A percentile compares a stretch with the other conserved stretches of the same genome.
phyloP scores from a whole-genome alignment of 2,888 invertebrate genomes.

The Cantharis nigra region DNA sequence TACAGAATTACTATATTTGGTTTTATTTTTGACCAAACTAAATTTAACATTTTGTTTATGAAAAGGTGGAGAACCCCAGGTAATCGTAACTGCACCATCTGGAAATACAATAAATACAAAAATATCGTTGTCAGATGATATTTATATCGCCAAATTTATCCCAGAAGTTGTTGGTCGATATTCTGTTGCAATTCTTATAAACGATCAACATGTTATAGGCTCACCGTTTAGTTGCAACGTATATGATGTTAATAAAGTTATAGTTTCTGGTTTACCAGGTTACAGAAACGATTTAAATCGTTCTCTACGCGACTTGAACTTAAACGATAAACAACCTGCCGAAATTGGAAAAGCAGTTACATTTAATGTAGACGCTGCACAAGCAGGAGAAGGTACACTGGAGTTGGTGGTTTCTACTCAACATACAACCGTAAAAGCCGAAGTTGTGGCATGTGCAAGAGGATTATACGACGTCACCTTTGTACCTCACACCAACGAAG shows the following conservation, averaged over 20 bases:
- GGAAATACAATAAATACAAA: slow-evolving; percentile 78
- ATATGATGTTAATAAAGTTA: slow-evolving; percentile 85
- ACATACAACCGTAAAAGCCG: slow-evolving; percentile 81
- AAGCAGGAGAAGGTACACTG: slow-evolving; percentile 91
- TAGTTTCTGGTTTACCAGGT: slow-evolving; percentile 66
- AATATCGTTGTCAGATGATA: slow-evolving; percentile 66
- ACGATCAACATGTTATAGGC: slow-evolving; percentile 84
- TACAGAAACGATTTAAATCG: slow-evolving; percentile 46
- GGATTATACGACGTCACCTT: slow-evolving; percentile 93
- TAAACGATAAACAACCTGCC: slow-evolving; percentile 55
- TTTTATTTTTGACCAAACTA: neutral
- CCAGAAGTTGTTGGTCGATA: slow-evolving; percentile 89
- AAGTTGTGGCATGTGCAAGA: slow-evolving; percentile 86
- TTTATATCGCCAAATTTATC: slow-evolving; percentile 78
- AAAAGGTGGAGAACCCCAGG: slow-evolving; percentile 67
- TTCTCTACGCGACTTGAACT: slow-evolving; percentile 49
- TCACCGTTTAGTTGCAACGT: slow-evolving; percentile 94
- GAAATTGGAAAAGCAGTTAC: slow-evolving; percentile 86
- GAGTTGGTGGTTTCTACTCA: slow-evolving; percentile 90
- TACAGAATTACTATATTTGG: slow-evolving; percentile 22
- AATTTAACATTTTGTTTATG: slow-evolving; percentile 19
- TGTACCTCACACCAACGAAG: slow-evolving; percentile 84
- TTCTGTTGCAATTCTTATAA: slow-evolving; percentile 79
- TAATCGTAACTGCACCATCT: slow-evolving; percentile 81
- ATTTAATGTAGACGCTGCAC: slow-evolving; percentile 92